phyloP scores from a whole-genome alignment of 2,888 invertebrate genomes.

The Megaustenia siamemsis region DNA sequence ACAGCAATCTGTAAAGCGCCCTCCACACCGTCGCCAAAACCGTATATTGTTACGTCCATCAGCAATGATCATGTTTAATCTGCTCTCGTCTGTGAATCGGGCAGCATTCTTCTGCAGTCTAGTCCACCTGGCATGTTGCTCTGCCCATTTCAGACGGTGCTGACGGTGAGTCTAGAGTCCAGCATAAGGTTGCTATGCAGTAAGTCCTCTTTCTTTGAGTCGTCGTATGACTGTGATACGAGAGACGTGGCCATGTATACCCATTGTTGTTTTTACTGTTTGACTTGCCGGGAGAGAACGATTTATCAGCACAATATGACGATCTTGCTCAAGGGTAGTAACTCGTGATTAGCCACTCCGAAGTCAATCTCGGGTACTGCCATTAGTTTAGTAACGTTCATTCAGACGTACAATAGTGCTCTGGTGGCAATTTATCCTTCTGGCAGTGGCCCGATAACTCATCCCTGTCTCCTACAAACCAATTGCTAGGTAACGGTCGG shows the following conservation, averaged over 20 bases:
- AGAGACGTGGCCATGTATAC: not conserved
- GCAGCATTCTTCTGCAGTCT: not conserved
- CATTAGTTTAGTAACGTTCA: not conserved
- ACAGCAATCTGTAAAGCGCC: not conserved
- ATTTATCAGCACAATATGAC: not conserved
- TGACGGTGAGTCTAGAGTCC: not conserved
- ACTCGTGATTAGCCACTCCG: not conserved
- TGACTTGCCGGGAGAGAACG: not conserved
- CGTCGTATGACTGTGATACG: not conserved
- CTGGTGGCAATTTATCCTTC: not conserved
- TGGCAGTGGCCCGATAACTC: too few relatives aligned
- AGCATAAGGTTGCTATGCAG: not conserved
- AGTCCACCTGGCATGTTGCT: conserved; percentile 12
- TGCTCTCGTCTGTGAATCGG: not conserved
- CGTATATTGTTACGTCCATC: not conserved
- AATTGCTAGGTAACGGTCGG: too few relatives aligned
- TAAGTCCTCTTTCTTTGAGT: conserved; percentile 6
- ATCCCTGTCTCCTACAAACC: too few relatives aligned
- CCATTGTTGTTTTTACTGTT: not conserved
- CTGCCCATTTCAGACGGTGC: not conserved
- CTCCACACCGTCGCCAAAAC: not conserved
- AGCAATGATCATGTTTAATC: not conserved
- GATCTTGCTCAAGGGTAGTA: not conserved
- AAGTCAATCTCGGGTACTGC: not conserved
- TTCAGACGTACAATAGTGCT: not conserved